These are phyloP conservation scores for Toxotes chatareus DNA, from an alignment of 2,113 vertebrate genomes.

Conservation along the genomic window DNA sequence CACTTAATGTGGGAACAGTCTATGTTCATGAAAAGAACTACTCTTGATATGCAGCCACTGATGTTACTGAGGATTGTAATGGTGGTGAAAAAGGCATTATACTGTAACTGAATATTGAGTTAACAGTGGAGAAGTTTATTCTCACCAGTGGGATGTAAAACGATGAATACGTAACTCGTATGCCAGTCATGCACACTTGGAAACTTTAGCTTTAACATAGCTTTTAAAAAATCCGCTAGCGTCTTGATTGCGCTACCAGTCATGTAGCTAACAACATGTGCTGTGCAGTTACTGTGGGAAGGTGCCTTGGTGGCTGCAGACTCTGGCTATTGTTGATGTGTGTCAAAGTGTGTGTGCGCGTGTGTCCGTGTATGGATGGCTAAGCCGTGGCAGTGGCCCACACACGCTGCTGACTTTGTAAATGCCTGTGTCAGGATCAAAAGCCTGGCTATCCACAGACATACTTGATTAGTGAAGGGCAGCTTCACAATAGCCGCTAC, in stretches of 20 bases:
- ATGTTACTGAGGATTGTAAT: background rate
- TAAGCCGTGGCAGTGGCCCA: constrained; percentile 68
- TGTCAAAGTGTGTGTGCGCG: constrained; percentile 16
- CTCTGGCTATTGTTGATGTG: constrained; percentile 45
- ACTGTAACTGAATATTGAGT: background rate
- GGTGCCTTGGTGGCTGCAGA: constrained; percentile 69
- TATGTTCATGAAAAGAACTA: too few species aligned
- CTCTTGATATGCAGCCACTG: too few species aligned
- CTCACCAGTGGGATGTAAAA: constrained; percentile 20
- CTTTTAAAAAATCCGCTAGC: constrained; percentile 43
- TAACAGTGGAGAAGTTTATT: background rate
- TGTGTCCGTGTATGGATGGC: constrained; percentile 23
- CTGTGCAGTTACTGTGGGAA: constrained; percentile 72
- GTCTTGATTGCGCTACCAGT: constrained; percentile 75
- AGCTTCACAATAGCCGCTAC: constrained; percentile 58
- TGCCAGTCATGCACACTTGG: constrained; percentile 36
- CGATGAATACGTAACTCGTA: constrained; percentile 26
- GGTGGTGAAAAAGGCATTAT: background rate
- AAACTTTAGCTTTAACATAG: constrained; percentile 34
- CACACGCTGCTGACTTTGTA: constrained; percentile 78
- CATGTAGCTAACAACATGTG: constrained; percentile 69
- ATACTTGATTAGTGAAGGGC: constrained; percentile 77
- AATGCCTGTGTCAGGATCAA: constrained; percentile 76
- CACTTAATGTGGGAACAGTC: too few species aligned
- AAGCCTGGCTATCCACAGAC: constrained; percentile 70